Conservation (phyloP, 2,113 vertebrate genomes). For the Copsychus sechellarum region DNA sequence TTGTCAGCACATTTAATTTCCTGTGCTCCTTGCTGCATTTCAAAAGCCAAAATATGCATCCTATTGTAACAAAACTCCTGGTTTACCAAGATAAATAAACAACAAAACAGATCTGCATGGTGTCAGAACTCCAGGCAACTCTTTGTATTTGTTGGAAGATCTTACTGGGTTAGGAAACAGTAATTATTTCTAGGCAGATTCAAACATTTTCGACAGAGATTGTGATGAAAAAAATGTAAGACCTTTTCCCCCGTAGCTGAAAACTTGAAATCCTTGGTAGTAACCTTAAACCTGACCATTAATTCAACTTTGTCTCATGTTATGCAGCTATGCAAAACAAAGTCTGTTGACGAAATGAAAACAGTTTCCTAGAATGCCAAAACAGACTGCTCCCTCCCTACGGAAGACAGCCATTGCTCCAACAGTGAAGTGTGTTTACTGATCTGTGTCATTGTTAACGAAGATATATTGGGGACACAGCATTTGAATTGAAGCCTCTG, state of each 20-base stretch:
- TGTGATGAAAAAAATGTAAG: not conserved
- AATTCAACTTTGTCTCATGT: not conserved
- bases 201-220: not conserved
- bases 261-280: not conserved
- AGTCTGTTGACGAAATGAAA: not conserved
- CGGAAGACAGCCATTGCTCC: not conserved
- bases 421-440: not conserved
- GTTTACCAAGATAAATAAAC: slow-evolving; percentile 22
- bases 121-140: not conserved
- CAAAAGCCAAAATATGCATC: not conserved
- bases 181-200: not conserved
- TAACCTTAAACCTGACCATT: not conserved
- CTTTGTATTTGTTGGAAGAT: slow-evolving; percentile 30
- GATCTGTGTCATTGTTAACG: not conserved
- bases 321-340: not conserved
- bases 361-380: not conserved
- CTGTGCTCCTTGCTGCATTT: slow-evolving; percentile 1
- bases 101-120: not conserved
- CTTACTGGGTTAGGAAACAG: not conserved
- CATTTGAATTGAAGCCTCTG: not conserved
- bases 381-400: not conserved
- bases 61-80: not conserved
- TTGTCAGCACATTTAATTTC: slow-evolving; percentile 47
- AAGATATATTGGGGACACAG: not conserved
- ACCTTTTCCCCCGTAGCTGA: not conserved